Evolutionary conservation across 2,888 invertebrate genomes (phyloP).

Genomic region (Aelia acuminata): DNA sequence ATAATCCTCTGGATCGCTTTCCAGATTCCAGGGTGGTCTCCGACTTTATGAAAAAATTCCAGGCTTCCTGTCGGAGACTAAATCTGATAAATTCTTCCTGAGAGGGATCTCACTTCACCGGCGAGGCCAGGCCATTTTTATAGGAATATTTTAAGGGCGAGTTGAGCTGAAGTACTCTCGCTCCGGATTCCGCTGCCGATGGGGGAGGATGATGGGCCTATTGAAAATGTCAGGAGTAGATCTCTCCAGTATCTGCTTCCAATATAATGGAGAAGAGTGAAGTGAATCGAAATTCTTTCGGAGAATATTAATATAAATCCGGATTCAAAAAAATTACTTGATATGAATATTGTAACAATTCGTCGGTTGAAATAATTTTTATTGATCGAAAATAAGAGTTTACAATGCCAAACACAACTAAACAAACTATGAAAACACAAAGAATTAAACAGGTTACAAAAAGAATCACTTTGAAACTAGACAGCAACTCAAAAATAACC

Average conservation of each 20-base stretch:
- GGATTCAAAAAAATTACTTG: too few species aligned
- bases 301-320: neutral
- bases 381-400: too few species aligned
- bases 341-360: too few species aligned
- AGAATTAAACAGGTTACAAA: too few species aligned
- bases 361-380: too few species aligned
- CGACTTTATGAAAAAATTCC: constrained; percentile 29
- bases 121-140: neutral
- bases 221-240: neutral
- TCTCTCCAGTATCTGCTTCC: neutral
- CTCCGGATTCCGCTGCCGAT: neutral
- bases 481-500: too few species aligned
- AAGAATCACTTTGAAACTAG: too few species aligned
- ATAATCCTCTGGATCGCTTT: neutral
- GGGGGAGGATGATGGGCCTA: neutral
- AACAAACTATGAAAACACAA: too few species aligned
- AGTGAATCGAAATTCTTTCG: neutral
- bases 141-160: neutral
- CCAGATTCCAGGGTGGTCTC: neutral
- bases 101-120: neutral
- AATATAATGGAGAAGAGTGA: neutral
- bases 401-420: too few species aligned
- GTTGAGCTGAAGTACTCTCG: neutral
- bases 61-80: neutral
- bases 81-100: constrained; percentile 14